Base-by-base conservation (phyloP, 1,140 invertebrate species). In the Ridgeia piscesae region DNA sequence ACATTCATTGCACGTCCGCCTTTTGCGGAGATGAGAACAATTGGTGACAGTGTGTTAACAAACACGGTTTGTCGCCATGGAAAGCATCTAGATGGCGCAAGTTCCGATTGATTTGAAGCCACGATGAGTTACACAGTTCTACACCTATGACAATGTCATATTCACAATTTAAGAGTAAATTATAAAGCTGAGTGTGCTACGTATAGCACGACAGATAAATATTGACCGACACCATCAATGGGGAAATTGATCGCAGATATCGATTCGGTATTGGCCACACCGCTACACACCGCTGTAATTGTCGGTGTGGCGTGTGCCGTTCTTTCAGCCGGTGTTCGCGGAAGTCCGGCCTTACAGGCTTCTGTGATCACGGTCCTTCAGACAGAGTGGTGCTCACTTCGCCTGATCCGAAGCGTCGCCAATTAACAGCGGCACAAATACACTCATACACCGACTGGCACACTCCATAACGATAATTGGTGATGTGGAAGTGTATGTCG, bases 361-460 rank as follows among this genome's bases (percentile, higher is more conserved):
- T 77, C 58, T 27, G 58, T 77, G 58, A 31, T 31, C 58, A 4
- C 58, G 0, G 11, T 77, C 11, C 58, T 77, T 77, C 58, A 77
- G 58, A 21, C 27, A 21, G 58, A 77, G 58, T 77, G 58, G 58
- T 77, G 58, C 58, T 77, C 58, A 21, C 27, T 77, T 21, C 2
- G 58, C 27, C n/a, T 77, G 58, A 77, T 31, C 17, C 58, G 58
- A 77, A 77, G 58, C 58, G 58, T 77, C 58, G 58, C 58, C 58
- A 77, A 77, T 77, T 77, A 77, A 77, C 58, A 31, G 58, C 58
- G 4, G 58, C 58, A 77, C 58, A 77, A 77, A 0, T 77, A 77
- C 58, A 77, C 58, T 77, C 58, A 77, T 77, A 77, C 58, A 77
- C 58, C 58, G 58, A 77, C 58, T 77, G 58, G 58, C 58, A 77